Base-by-base conservation (phyloP, 37 sponge, comb jelly and placozoan species). In the Agelas oroides region DNA sequence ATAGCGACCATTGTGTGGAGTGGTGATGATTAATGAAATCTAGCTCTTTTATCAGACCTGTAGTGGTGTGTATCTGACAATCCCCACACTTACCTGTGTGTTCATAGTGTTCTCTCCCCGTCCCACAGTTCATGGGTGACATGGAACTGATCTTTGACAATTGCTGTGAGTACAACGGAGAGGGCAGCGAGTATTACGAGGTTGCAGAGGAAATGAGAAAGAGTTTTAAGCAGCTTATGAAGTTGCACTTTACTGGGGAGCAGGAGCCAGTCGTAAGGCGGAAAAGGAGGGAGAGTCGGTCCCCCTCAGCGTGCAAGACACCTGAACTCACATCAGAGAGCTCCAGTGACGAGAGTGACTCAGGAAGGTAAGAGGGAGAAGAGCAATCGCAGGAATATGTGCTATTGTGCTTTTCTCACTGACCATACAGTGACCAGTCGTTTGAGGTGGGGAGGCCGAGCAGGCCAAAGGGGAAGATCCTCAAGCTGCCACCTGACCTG, bases 161-260 rank as follows among this genome's bases (percentile, higher is more conserved):
- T 71, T 95, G 95, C 37, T 27, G 62, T 2, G 83, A 80, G 46
- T 95, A 95, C 65, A 95, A 95, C 63, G 95, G 95, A 5, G 92
- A 88, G 21, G 95, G 88, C 66, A 95, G 86, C 41, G 94, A 94
- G 70, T 94, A 94, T 46, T 62, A 70, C 56, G 94, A 90, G 46
- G 79, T 94, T 60, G 94, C 94, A 5, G 68, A 87, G 24, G 70
- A 68, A 11, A 74, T 87, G 65, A 36, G 34, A 52, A 73, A 84
- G 59, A 0, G 16, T 18, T 90, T 94, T 63, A 60, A 87, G 57
- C 64, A 81, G 57, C 79, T 94, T 30, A 52, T 74, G 37, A 78
- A 79, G 53, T 65, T 78, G 27, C 81, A 86, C 57, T 76, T 94
- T 24, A 79, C 78, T n/a, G 74, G 66, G 18, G 66, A 27, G 62